Evolutionary conservation across 2,888 invertebrate species (phyloP).

Genomic region (Pharmacophagus antenor): DNA sequence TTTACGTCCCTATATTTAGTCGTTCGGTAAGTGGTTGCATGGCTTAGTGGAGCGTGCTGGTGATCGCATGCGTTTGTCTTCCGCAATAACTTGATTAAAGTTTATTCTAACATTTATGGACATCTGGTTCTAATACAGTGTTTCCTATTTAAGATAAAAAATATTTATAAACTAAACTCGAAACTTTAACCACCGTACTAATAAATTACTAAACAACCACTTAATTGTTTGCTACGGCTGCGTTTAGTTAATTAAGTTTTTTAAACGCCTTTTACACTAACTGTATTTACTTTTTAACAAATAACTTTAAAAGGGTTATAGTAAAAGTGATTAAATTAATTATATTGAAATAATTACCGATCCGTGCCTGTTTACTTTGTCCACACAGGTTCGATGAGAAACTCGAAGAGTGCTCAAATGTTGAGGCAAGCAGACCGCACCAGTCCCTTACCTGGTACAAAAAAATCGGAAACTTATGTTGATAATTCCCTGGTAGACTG

Average conservation of each 20-base stretch:
- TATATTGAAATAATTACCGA: conserved; percentile 58
- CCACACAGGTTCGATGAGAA: conserved; percentile 83
- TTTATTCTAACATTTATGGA: conserved; percentile 44
- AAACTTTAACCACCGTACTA: too few relatives aligned
- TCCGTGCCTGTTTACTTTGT: conserved; percentile 73
- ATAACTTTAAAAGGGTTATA: not conserved
- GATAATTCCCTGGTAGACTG: conserved; percentile 67
- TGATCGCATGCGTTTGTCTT: conserved; percentile 70
- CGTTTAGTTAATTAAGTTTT: not conserved
- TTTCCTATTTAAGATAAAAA: not conserved
- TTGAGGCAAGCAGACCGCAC: conserved; percentile 83
- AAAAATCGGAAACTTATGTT: conserved; percentile 52
- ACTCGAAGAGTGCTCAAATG: conserved; percentile 84
- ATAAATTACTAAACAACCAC: too few relatives aligned
- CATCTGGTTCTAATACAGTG: conserved; percentile 17
- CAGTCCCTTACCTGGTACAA: conserved; percentile 82
- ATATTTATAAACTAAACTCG: too few relatives aligned
- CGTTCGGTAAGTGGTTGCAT: conserved; percentile 70
- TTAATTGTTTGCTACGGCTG: too few relatives aligned
- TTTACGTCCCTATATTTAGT: conserved; percentile 52
- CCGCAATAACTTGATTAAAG: conserved; percentile 43
- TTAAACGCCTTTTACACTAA: not conserved
- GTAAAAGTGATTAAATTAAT: conserved; percentile 32
- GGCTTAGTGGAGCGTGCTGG: conserved; percentile 68
- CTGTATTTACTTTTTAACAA: not conserved